Percentiles rank a stretch among this genome's conserved stretches.
Conservation (phyloP, 2,113 vertebrate species). For the Myotis lucifugus region DNA sequence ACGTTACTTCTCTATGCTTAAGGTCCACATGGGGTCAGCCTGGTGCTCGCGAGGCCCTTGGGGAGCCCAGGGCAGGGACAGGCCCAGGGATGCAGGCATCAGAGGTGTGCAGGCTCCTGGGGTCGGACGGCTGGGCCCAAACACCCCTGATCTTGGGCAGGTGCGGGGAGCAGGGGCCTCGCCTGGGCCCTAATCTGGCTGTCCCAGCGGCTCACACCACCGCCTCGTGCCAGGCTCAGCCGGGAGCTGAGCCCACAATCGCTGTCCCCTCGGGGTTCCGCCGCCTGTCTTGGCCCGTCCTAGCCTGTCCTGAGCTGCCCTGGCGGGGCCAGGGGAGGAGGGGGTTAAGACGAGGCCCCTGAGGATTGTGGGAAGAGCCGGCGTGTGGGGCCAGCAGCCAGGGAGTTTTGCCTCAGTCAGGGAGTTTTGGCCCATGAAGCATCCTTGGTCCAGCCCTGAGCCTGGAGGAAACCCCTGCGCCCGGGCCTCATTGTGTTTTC, state of each 20-base stretch:
- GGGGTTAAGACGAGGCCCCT: background rate
- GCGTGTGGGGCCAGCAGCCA: background rate
- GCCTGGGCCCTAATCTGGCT: background rate
- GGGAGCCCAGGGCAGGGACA: background rate
- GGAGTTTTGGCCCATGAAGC: slow-evolving; percentile 22
- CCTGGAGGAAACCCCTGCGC: slow-evolving; percentile 69
- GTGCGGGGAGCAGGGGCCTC: background rate
- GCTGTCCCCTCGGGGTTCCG: background rate
- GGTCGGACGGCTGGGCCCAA: background rate
- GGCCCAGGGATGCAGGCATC: background rate
- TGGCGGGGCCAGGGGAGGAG: background rate
- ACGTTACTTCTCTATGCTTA: background rate
- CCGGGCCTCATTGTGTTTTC: slow-evolving; percentile 73
- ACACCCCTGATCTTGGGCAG: background rate
- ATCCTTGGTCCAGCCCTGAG: background rate
- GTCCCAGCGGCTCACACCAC: too few relatives aligned
- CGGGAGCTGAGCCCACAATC: accelerated
- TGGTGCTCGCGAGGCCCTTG: background rate
- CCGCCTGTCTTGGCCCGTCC: background rate
- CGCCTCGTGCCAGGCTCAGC: background rate
- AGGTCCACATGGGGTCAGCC: background rate
- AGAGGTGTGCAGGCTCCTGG: background rate
- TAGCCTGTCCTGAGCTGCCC: slow-evolving; percentile 57
- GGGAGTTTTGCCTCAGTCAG: slow-evolving; percentile 8
- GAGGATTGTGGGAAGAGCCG: background rate